These are phyloP conservation scores for Teleogryllus occipitalis DNA, from an alignment of 1,140 invertebrate species.

Conservation along the genomic window DNA sequence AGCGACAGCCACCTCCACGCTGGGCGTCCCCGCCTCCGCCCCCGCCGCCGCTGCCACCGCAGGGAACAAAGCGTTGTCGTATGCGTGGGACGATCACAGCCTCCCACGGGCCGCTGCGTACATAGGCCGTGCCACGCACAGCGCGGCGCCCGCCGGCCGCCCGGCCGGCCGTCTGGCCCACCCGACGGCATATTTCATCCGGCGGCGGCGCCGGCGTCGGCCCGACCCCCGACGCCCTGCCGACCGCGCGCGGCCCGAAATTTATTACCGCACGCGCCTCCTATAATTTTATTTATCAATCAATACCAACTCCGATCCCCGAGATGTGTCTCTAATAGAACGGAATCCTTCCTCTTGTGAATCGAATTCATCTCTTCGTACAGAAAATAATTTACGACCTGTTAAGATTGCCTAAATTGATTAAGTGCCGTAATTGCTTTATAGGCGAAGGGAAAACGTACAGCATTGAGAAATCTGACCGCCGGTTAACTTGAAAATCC, in stretches of 20 bases:
- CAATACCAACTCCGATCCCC: neutral
- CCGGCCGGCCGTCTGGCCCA: too few relatives aligned
- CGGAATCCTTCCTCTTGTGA: neutral
- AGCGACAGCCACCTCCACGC: too few relatives aligned
- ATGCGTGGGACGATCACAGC: too few relatives aligned
- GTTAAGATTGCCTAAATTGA: neutral
- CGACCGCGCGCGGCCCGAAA: neutral
- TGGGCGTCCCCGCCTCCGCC: too few relatives aligned
- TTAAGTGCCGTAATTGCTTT: neutral
- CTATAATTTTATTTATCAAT: constrained; percentile 6
- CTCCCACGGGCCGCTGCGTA: too few relatives aligned
- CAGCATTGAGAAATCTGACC: neutral
- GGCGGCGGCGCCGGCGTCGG: too few relatives aligned
- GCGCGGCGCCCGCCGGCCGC: too few relatives aligned
- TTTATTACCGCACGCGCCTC: neutral
- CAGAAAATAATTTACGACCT: neutral
- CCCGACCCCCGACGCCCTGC: neutral
- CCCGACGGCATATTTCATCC: too few relatives aligned
- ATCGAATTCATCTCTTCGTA: neutral
- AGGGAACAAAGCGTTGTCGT: too few relatives aligned
- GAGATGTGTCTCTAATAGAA: neutral
- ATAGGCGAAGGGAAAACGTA: neutral
- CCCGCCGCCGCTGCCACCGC: too few relatives aligned
- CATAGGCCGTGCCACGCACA: too few relatives aligned
- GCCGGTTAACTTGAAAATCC: neutral